phyloP scores from a whole-genome alignment of 2,888 invertebrate genomes.

The Pyrochroa serraticornis region DNA sequence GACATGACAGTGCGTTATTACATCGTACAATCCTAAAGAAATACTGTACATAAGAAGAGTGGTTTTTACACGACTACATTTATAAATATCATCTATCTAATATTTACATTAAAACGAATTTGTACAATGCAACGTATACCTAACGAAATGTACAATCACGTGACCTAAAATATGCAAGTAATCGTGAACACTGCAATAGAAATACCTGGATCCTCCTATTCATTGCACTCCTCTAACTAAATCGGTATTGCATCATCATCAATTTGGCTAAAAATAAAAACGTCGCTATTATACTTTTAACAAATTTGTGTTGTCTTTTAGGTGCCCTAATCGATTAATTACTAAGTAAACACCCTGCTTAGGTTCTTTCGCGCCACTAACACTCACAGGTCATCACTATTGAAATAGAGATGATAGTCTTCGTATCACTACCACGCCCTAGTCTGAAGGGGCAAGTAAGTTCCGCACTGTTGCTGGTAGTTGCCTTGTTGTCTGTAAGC shows the following conservation, averaged over 20 bases:
- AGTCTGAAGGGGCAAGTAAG: conserved; percentile 83
- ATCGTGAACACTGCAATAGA: not conserved
- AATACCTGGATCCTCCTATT: no score
- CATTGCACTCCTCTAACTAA: no score
- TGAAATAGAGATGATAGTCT: not conserved
- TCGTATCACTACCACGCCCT: conserved; percentile 83
- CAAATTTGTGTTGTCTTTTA: not conserved
- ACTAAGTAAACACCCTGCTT: conserved; percentile 6
- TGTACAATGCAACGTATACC: conserved; percentile 26
- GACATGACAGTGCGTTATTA: conserved; percentile 41
- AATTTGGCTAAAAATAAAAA: no score
- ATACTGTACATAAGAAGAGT: conserved; percentile 23
- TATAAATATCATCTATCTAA: conserved; percentile 35
- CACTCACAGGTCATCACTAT: not conserved
- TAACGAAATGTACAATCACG: conserved; percentile 13
- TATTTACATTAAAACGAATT: conserved; percentile 40
- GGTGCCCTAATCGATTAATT: conserved; percentile 3
- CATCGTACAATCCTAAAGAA: conserved; percentile 22
- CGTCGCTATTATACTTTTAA: not conserved
- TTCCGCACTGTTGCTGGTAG: conserved; percentile 84
- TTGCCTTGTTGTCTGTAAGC: conserved; percentile 69
- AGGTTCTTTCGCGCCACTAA: not conserved
- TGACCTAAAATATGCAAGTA: conserved; percentile 6
- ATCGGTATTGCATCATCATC: no score
- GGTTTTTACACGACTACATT: conserved; percentile 32